A percentile compares a stretch with the other conserved stretches of the same genome.
Conservation (phyloP, 2,797 vertebrate genomes). For the Danio choprae region DNA sequence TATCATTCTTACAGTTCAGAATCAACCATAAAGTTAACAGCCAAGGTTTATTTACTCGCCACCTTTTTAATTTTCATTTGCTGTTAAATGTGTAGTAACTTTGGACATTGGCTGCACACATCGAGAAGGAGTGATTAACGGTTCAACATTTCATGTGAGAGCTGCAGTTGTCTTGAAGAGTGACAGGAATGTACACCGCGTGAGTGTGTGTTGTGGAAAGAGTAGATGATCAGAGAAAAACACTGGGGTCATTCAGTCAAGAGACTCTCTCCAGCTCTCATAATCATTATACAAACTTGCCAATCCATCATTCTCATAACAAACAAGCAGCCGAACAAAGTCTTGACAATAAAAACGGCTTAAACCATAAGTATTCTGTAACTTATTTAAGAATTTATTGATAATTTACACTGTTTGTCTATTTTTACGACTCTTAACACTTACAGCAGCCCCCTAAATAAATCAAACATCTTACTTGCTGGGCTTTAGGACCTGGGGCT, state of each 20-base stretch:
- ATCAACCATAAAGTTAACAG: not conserved
- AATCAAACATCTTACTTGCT: no score
- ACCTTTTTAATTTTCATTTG: not conserved
- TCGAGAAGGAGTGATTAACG: slow-evolving; percentile 6
- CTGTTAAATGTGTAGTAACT: not conserved
- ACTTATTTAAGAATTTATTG: not conserved
- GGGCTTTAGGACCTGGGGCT: no score
- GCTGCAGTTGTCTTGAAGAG: slow-evolving; percentile 41
- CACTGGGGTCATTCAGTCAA: not conserved
- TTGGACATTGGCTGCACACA: not conserved
- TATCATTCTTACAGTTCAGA: not conserved
- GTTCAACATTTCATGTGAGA: slow-evolving; percentile 43
- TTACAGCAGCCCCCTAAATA: no score
- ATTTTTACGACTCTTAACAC: no score
- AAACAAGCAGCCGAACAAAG: not conserved
- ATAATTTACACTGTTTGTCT: not conserved
- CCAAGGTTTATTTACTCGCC: not conserved
- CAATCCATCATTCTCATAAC: not conserved
- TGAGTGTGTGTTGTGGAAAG: not conserved
- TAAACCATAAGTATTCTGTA: not conserved
- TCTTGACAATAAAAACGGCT: not conserved
- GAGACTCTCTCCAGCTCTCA: not conserved
- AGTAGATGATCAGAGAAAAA: not conserved
- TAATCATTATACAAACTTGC: slow-evolving; percentile 6
- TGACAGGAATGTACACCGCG: slow-evolving; percentile 29